Evolutionary conservation across 2,113 vertebrate species (phyloP), one percentile per base, ranked within the genome.

Genomic region (Tricholaema leucomelas): DNA sequence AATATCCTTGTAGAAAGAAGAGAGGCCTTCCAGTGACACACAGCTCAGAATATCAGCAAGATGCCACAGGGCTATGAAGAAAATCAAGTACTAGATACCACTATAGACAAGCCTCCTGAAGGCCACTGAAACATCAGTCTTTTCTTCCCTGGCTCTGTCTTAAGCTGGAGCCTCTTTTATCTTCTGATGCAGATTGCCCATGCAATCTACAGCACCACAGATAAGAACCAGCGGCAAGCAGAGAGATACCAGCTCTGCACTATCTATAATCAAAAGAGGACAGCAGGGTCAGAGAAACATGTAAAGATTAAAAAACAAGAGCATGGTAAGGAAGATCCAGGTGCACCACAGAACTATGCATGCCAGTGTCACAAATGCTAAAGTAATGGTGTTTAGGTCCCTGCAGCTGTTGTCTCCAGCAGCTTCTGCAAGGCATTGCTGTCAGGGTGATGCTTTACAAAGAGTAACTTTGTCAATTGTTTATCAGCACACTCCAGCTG

Each of bases 381-480:
- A 75, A 71, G 31, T 55, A 15, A 10, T 0, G 5, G 50, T 33
- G 38, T 33, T 69, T 38, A 56, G 44, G 10, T 25, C 50, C 19
- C 50, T 50, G 66, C 23, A 86, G 77, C 54, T 74, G 61, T 13
- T 86, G 16, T n/a, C 36, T 56, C n/a, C 66, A 86, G 79, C 56
- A 60, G 59, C 50, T 86, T 75, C 44, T 76, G 25, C 55, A 71
- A 44, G 27, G 15, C 54, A 56, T 28, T 46, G 42, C n/a, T 81
- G 84, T 79, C 70, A 48, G 31, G 28, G n/a, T 21, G 30, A 88
- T 36, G 40, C 59, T 65, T 88, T 40, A 95, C 87, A 94, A 95
- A 95, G 81, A 76, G 55, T 76, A 92, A 88, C 87, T 78, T 75
- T 95, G 93, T 91, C 81, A 73, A 81, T 88, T 95, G 93, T 94